Conservation (phyloP, 2,888 invertebrate species). For the Harmothoe impar region DNA sequence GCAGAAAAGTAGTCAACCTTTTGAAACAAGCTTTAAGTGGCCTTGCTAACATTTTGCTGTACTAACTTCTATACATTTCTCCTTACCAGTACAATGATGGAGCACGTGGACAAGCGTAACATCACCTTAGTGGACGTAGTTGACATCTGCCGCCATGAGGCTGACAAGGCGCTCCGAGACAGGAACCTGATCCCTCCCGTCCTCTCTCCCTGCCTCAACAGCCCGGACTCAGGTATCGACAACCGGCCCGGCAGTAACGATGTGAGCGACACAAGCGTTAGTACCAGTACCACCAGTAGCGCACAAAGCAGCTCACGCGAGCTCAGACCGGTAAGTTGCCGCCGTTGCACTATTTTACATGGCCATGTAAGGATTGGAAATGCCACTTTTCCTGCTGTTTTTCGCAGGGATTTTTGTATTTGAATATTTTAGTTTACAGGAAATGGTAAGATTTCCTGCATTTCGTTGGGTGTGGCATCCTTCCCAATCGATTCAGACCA, state of each 20-base stretch:
- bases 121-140: conserved; percentile 69
- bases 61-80: neutral
- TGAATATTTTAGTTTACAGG: no score
- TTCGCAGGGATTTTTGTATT: no score
- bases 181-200: conserved; percentile 14
- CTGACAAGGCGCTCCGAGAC: conserved; percentile 22
- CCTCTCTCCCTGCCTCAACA: conserved; percentile 46
- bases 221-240: conserved; percentile 67
- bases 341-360: neutral
- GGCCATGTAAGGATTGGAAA: neutral
- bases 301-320: conserved; percentile 35
- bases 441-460: no score
- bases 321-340: conserved; percentile 53
- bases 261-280: conserved; percentile 25
- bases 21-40: no score
- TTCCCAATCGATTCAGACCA: no score
- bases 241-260: conserved; percentile 56
- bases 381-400: neutral
- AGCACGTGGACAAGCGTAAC: conserved; percentile 67
- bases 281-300: conserved; percentile 55
- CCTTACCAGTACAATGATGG: conserved; percentile 69
- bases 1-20: no score
- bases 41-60: neutral
- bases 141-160: conserved; percentile 66
- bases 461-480: no score